Evolutionary conservation across 2,888 invertebrate genomes (phyloP), one percentile per base, ranked within the genome.

Genomic region (Philaethria dido): DNA sequence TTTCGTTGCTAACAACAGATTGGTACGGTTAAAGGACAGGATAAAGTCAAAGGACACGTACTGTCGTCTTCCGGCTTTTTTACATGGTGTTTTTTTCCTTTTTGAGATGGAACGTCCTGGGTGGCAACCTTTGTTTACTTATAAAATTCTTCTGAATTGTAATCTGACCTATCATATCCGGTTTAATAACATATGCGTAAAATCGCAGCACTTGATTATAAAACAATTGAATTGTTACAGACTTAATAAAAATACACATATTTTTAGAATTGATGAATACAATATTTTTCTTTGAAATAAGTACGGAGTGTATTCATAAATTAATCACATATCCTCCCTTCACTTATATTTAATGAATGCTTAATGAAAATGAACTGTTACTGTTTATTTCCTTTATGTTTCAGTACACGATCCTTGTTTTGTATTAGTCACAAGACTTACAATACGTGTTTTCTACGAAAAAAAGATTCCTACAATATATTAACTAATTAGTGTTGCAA

Each of bases 141-240:
- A 57, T n/a, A 25, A 22, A n/a, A 11, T 57, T 25, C n/a, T 22
- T 42, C 22, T 8, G 16, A 57, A 42, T 22, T 42, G 57, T 57
- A 57, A 57, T 42, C 25, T 20, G 25, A 57, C 22, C 42, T 39
- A 25, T 33, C 52, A 57, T 42, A 5, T 57, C 57, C 42, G 57
- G 42, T 6, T 39, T n/a, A 42, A n/a, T n/a, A 11, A 22, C 22
- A 42, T 42, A 25, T 42, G n/a, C 57, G 4, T 16, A 5, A 25
- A 5, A 57, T 1, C 1, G 25, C 2, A 42, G 11, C 57, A 42
- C 8, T 22, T 42, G 22, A n/a, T 42, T 11, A n/a, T 52, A 25
- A 42, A 42, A 22, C n/a, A n/a, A n/a, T n/a, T n/a, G n/a, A n/a
- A n/a, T n/a, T n/a, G n/a, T n/a, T n/a, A n/a, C n/a, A n/a, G n/a